A percentile compares a stretch with the other conserved stretches of the same genome.
phyloP scores from a whole-genome alignment of 2,113 vertebrate species.

The Burhinus oedicnemus region DNA sequence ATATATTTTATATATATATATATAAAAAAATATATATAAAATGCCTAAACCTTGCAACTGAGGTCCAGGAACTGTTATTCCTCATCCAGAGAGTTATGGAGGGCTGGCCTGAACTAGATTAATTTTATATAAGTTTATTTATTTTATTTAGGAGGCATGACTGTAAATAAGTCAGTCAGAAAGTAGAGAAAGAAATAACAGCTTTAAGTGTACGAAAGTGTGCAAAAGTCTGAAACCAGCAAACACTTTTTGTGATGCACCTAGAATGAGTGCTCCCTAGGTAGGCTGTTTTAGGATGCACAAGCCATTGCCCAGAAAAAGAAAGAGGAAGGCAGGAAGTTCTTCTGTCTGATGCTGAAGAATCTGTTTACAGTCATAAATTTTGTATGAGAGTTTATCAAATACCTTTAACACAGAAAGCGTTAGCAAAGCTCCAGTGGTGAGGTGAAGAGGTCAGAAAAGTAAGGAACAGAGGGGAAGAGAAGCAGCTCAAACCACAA shows the following conservation, averaged over 20 bases:
- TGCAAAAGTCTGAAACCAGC: background rate
- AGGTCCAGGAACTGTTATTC: background rate
- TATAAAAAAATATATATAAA: too few relatives aligned
- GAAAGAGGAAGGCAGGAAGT: background rate
- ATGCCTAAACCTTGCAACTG: background rate
- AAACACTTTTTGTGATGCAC: background rate
- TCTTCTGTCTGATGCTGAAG: background rate
- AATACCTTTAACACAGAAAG: background rate
- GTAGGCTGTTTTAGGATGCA: background rate
- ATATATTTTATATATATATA: too few relatives aligned
- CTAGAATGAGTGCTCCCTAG: background rate
- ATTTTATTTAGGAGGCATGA: background rate
- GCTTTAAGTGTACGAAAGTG: background rate
- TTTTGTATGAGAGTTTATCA: background rate
- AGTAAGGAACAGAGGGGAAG: background rate
- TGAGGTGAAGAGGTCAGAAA: background rate
- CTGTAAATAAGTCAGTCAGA: background rate
- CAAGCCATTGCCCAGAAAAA: background rate
- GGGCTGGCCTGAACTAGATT: background rate
- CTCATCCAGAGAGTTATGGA: background rate
- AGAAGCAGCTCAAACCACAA: background rate
- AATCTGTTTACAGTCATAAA: background rate
- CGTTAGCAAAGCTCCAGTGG: background rate
- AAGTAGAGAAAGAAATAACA: background rate
- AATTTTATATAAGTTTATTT: background rate